Evolutionary conservation across 2,888 invertebrate genomes (phyloP).

Genomic region (Drosophila testacea): DNA sequence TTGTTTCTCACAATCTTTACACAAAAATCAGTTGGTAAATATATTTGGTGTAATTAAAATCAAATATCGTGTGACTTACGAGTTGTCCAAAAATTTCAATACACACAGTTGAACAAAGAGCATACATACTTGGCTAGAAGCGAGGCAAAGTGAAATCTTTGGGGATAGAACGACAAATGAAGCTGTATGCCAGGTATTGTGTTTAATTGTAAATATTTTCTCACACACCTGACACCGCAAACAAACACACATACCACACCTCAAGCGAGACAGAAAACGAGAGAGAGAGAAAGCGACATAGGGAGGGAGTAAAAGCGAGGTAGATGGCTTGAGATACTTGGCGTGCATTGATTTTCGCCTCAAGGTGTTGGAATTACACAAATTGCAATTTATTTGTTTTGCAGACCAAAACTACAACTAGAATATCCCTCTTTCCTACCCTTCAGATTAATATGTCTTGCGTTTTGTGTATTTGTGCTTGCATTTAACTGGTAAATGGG

Average conservation of each 20-base stretch:
- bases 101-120: constrained; percentile 28
- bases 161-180: constrained; percentile 11
- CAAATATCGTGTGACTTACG: constrained; percentile 59
- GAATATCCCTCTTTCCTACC: constrained; percentile 26
- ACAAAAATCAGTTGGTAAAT: constrained; percentile 46
- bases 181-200: constrained; percentile 51
- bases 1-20: constrained; percentile 32
- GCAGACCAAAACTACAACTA: constrained; percentile 66
- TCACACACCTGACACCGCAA: constrained; percentile 71
- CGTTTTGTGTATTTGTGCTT: constrained; percentile 61
- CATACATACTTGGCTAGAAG: constrained; percentile 16
- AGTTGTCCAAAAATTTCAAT: constrained; percentile 32
- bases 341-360: constrained; percentile 71
- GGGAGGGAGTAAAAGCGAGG: neutral
- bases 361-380: constrained; percentile 79
- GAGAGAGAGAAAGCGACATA: neutral
- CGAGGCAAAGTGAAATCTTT: constrained; percentile 11
- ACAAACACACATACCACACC: constrained; percentile 23
- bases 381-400: constrained; percentile 79
- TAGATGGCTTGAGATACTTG: constrained; percentile 19
- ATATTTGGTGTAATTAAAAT: constrained; percentile 65
- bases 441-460: constrained; percentile 69
- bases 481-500: constrained; percentile 59
- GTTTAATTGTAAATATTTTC: constrained; percentile 78
- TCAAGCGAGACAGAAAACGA: neutral